phyloP scores from a whole-genome alignment of 2,797 vertebrate genomes.

The Myoxocephalus aenaeus region DNA sequence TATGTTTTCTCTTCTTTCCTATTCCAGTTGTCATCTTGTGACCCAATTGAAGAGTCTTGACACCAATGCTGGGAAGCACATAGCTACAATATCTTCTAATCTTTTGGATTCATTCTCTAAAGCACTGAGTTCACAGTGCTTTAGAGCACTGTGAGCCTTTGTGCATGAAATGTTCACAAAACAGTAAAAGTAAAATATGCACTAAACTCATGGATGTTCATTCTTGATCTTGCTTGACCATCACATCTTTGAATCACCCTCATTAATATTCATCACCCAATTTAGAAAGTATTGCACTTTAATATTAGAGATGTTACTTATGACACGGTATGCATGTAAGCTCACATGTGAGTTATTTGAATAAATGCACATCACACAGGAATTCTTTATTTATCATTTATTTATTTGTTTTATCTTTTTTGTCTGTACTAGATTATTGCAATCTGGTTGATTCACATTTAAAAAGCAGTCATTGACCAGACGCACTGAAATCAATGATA shows the following conservation, averaged over 20 bases:
- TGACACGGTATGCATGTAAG: not conserved
- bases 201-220: not conserved
- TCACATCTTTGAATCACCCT: not conserved
- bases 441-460: slow-evolving; percentile 99
- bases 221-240: not conserved
- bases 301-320: not conserved
- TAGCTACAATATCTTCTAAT: not conserved
- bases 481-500: slow-evolving; percentile 94
- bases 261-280: not conserved
- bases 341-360: slow-evolving; percentile 6
- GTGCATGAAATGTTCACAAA: not conserved
- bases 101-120: not conserved
- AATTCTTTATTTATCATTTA: slow-evolving; percentile 91
- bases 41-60: not conserved
- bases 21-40: not conserved
- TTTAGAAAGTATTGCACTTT: not conserved
- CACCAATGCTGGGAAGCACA: not conserved
- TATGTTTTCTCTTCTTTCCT: not conserved
- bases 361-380: slow-evolving; percentile 78
- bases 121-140: no score
- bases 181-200: not conserved
- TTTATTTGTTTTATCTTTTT: slow-evolving; percentile 83
- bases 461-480: slow-evolving; percentile 98
- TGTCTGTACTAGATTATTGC: slow-evolving; percentile 98
- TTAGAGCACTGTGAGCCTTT: not conserved